A percentile compares a stretch with the other conserved stretches of the same genome.
Conservation (phyloP, 2,113 vertebrate genomes). For the Suncus etruscus region DNA sequence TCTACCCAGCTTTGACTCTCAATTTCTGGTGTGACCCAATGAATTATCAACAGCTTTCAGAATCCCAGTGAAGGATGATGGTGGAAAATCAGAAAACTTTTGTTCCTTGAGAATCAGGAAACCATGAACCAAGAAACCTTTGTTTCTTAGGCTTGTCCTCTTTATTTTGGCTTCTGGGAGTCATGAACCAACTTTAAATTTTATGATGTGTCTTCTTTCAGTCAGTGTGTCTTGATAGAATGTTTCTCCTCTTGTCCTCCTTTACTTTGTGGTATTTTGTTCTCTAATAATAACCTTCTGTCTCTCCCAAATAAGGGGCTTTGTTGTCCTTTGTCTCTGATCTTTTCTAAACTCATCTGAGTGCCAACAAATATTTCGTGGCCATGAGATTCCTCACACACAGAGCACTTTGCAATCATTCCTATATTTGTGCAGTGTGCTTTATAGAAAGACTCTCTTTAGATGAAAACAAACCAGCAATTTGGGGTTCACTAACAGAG, state of each 20-base stretch:
- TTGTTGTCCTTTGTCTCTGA: constrained; percentile 20
- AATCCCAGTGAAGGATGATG: background rate
- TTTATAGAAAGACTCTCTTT: constrained; percentile 20
- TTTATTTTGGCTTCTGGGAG: background rate
- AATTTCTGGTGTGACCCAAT: background rate
- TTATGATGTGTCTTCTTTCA: background rate
- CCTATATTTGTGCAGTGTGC: background rate
- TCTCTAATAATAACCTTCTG: constrained; percentile 50
- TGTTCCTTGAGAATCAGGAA: background rate
- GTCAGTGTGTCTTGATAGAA: background rate
- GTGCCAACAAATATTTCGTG: constrained; percentile 6
- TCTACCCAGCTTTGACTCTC: background rate
- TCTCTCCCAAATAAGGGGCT: constrained; percentile 75
- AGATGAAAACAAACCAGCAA: constrained; percentile 26
- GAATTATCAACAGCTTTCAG: constrained; percentile 54
- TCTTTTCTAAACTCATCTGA: constrained; percentile 10
- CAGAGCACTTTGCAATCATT: background rate
- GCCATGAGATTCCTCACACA: background rate
- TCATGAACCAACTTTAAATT: background rate
- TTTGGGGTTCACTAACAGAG: constrained; percentile 21
- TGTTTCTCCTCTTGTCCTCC: background rate
- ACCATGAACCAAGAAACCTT: background rate
- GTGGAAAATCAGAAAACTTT: constrained; percentile 20
- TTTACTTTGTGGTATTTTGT: constrained; percentile 60
- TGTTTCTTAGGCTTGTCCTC: background rate